These are phyloP conservation scores for Streblospio benedicti DNA, from an alignment of 1,140 invertebrate species.

Conservation along the genomic window DNA sequence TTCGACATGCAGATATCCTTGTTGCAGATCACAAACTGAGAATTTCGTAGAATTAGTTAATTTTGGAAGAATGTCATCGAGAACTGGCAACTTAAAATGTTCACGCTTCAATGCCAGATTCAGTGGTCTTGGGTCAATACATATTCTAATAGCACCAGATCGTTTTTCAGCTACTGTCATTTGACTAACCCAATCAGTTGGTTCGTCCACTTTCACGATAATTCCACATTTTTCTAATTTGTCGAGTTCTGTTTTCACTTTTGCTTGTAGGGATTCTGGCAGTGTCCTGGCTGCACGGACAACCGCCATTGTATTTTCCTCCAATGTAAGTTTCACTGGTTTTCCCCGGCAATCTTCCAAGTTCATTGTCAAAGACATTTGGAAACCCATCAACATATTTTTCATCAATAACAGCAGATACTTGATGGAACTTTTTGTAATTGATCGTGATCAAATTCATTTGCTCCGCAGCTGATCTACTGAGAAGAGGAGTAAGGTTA, in stretches of 20 bases:
- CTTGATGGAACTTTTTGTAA: not conserved
- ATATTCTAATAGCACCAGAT: slow-evolving; percentile 20
- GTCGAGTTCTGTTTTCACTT: no score
- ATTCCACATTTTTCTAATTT: no score
- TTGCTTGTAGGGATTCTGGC: no score
- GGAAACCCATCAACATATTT: no score
- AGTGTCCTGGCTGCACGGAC: no score
- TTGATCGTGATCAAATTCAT: not conserved
- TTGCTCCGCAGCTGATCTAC: not conserved
- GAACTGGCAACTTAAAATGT: slow-evolving; percentile 19
- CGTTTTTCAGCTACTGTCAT: slow-evolving; percentile 18
- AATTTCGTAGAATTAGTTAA: slow-evolving; percentile 24
- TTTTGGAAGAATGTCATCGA: slow-evolving; percentile 27
- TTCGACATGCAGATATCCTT: slow-evolving; percentile 24
- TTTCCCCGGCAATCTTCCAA: no score
- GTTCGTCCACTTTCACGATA: no score
- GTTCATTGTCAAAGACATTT: no score
- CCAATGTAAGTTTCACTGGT: no score
- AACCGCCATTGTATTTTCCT: no score
- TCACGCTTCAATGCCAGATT: slow-evolving; percentile 22
- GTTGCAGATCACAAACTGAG: slow-evolving; percentile 20
- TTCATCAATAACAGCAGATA: not conserved
- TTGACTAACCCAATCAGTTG: not conserved
- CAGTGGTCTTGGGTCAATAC: slow-evolving; percentile 24
- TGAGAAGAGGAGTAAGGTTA: not conserved